Evolutionary conservation across 2,113 vertebrate species (phyloP).

Genomic region (Ameiurus melas): DNA sequence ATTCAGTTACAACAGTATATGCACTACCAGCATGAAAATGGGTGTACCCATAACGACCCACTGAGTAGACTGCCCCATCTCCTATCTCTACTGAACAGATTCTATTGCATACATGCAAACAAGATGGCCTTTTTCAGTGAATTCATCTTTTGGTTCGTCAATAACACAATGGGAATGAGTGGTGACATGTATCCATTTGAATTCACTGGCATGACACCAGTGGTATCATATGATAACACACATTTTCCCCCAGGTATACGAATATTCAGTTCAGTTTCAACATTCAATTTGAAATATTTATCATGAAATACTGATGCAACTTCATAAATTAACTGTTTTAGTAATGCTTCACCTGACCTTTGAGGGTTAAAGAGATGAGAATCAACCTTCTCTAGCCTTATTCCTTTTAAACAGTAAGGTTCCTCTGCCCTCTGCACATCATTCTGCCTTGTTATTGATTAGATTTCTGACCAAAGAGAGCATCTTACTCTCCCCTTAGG

Average conservation of each 20-base stretch:
- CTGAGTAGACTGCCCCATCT: background rate
- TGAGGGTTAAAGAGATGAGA: conserved; percentile 25
- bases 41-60: background rate
- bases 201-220: background rate
- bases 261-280: background rate
- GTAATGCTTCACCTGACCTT: background rate
- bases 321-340: background rate
- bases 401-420: conserved; percentile 45
- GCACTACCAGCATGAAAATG: background rate
- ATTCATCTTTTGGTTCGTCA: background rate
- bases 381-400: background rate
- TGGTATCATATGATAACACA: background rate
- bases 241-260: background rate
- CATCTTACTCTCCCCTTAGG: conserved; percentile 63
- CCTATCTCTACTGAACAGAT: background rate
- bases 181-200: background rate
- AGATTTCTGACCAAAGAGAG: conserved; percentile 63
- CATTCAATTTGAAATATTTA: background rate
- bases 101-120: background rate
- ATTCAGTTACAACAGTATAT: background rate
- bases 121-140: background rate
- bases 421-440: conserved; percentile 50
- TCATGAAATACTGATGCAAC: background rate
- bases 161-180: background rate
- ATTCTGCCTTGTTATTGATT: conserved; percentile 67